Conservation (phyloP, 2,113 vertebrate species). For the Puntigrus tetrazona region DNA sequence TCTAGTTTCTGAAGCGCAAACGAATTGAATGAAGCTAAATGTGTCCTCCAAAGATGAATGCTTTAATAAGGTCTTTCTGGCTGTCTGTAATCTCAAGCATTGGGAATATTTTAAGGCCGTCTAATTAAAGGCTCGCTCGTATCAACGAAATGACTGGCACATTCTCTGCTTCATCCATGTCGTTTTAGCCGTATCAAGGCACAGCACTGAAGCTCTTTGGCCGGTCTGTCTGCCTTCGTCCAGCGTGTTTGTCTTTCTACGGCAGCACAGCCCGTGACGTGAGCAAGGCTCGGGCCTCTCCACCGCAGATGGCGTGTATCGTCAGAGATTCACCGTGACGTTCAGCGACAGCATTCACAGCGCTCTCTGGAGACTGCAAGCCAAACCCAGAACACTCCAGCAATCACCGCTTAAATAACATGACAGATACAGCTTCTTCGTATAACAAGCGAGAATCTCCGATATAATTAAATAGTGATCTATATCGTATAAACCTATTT, state of each 20-base stretch:
- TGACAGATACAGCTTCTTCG: slow-evolving; percentile 50
- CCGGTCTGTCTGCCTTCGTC: neutral
- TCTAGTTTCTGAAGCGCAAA: neutral
- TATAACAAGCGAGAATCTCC: slow-evolving; percentile 57
- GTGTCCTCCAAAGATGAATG: neutral
- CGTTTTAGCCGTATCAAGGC: slow-evolving; percentile 26
- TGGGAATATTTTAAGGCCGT: slow-evolving; percentile 14
- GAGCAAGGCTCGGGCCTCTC: neutral
- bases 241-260: neutral
- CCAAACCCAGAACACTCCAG: neutral
- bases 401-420: slow-evolving; percentile 55
- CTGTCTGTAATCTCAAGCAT: neutral
- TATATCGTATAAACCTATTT: slow-evolving; percentile 63
- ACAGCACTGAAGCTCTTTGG: slow-evolving; percentile 3
- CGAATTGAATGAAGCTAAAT: neutral
- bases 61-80: neutral
- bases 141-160: neutral
- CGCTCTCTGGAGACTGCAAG: slow-evolving; percentile 16
- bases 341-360: slow-evolving; percentile 4
- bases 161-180: neutral
- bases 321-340: neutral
- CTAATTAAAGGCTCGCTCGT: neutral
- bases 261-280: neutral
- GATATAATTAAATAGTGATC: slow-evolving; percentile 60
- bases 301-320: slow-evolving; percentile 50